These are phyloP conservation scores for Synaphobranchus kaupii DNA, from an alignment of 2,797 vertebrate species.

Conservation along the genomic window DNA sequence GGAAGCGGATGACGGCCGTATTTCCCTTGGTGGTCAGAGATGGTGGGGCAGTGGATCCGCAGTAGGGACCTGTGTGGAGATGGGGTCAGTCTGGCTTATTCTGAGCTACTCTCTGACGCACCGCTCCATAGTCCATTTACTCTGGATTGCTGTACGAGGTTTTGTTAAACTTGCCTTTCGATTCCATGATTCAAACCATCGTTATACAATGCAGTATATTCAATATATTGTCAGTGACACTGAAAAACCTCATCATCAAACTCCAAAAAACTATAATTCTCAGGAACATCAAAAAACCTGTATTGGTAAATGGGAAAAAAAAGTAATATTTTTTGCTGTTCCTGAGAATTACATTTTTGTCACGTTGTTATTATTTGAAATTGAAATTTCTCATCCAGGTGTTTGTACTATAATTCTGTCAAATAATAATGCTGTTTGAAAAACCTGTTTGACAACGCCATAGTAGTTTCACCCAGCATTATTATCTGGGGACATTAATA, in stretches of 20 bases:
- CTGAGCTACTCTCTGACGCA: background rate
- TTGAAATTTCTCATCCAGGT: too few relatives aligned
- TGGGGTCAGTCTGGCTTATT: background rate
- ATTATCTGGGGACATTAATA: background rate
- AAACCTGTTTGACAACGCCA: background rate
- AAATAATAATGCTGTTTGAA: background rate
- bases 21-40: slow-evolving; percentile 47
- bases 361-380: too few relatives aligned
- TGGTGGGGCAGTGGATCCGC: slow-evolving; percentile 60
- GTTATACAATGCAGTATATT: background rate
- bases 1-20: slow-evolving; percentile 66
- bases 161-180: background rate
- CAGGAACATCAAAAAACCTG: background rate
- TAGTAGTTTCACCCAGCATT: background rate
- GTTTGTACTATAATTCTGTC: background rate
- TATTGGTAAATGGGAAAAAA: background rate
- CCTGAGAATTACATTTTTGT: background rate
- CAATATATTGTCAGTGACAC: background rate
- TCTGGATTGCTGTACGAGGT: background rate
- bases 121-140: background rate
- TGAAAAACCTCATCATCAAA: background rate
- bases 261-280: background rate
- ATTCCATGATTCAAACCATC: background rate
- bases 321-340: background rate
- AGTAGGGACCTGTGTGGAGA: slow-evolving; percentile 65